Evolutionary conservation across 2,888 invertebrate species (phyloP), one percentile per base, ranked within the genome.

Genomic region (Eutolmus rufibarbis): DNA sequence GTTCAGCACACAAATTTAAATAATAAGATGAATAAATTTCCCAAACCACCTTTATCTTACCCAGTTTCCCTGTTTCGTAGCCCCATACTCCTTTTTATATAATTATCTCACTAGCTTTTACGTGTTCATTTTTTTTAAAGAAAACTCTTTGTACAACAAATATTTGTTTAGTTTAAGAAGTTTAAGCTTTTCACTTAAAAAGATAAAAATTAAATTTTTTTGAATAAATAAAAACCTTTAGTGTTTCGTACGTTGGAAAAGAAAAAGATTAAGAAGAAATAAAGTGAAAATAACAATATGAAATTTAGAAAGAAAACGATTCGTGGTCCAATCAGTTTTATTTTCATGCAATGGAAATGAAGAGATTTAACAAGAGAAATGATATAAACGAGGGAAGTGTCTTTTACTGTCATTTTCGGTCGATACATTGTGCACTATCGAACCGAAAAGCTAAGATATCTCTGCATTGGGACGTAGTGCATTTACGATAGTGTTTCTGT

Each of bases 1-100:
- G 91, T 96, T 97, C 94, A 96, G 96, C 92, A 96, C 96, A 89
- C 96, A 96, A 94, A 96, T 97, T 93, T 97, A 95, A 95, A 91
- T 12, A 19, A 46, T 85, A 57, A 14, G 74, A 57, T 23, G 9
- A 66, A 82, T 82, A 66, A 23, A 66, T 23, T 66, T 23, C 28
- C 66, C 12, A 23, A 19, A 66, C 66, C 66, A 66, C 66, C 66
- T 14, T 19, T 66, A 19, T 66, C 66, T 66, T 66, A 66, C 66
- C 66, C 66, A 66, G 66, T 66, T 57, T 66, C 66, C 56, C 66
- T 66, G 28, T 66, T 66, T 23, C 66, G 66, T 66, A 85, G 28
- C n/a, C 43, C 84, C 40, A 46, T 79, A 79, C 74, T 51, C 66
- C 74, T 51, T 74, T 85, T 85, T 85, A 85, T 82, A 82, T 34